Evolutionary conservation across 2,888 invertebrate genomes (phyloP).

Genomic region (Apamea sordens): DNA sequence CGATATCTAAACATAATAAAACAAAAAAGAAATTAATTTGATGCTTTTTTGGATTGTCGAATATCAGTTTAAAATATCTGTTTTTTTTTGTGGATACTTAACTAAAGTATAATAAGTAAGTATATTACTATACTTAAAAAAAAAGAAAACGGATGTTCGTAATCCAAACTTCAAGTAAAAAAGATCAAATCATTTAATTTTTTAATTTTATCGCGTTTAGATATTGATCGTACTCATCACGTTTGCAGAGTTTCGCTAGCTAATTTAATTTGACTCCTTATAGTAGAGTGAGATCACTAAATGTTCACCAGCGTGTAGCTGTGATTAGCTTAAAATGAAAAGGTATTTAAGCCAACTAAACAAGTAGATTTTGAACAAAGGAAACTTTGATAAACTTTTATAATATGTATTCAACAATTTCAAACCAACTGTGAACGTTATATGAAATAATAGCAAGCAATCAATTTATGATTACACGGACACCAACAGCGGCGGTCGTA

Average conservation of each 20-base stretch:
- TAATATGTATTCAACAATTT: not conserved
- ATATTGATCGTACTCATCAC: not conserved
- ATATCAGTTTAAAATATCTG: too few species aligned
- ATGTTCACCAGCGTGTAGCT: not conserved
- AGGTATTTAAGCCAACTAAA: not conserved
- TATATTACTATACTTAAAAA: too few species aligned
- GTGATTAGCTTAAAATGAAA: not conserved
- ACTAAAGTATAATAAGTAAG: too few species aligned
- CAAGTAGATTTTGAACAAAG: not conserved
- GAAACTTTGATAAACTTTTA: not conserved
- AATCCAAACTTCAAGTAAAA: not conserved
- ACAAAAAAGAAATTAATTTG: not conserved
- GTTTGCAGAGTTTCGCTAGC: not conserved
- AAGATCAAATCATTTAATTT: not conserved
- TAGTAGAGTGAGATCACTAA: not conserved
- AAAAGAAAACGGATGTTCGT: not conserved
- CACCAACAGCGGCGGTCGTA: not conserved
- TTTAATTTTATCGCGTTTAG: not conserved
- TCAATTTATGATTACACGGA: slow-evolving; percentile 12
- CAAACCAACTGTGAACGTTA: not conserved
- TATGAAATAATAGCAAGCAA: not conserved
- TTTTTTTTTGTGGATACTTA: not conserved
- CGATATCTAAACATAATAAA: not conserved
- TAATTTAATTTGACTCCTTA: not conserved
- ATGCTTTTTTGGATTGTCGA: not conserved